Evolutionary conservation across 2,888 invertebrate species (phyloP), one percentile per base, ranked within the genome.

Genomic region (Encarsia formosa): DNA sequence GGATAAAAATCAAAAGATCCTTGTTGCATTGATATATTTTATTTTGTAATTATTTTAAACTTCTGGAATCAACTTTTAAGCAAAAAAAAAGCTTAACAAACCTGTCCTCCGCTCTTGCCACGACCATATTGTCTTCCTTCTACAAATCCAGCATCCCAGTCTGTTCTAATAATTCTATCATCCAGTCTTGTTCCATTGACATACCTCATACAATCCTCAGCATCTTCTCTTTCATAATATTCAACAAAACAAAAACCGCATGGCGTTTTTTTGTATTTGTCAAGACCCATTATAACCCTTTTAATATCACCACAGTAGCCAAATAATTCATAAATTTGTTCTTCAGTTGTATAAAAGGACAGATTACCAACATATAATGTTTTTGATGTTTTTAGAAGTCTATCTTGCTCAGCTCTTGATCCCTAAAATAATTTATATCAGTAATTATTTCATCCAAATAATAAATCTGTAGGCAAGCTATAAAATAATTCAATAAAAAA

Each of bases 191-290:
- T 98, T 1, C 96, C 96, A 78, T 98, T 98, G 29, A 99, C 83
- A 71, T 91, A 99, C 62, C 95, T 82, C 84, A 91, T 86, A 71
- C 89, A 86, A 61, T 84, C 79, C 71, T 91, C 91, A 3, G 88
- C 83, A 73, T 91, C 90, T 1, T 65, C 64, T 63, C 91, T 79
- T 18, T 75, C 76, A 67, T 91, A 91, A 75, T 89, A 99, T 79
- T 99, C 99, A 2, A 99, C 87, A 76, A 99, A 99, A 74, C 98
- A 99, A 75, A 99, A 99, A 2, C 99, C 99, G 77, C 99, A 99
- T 0, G 99, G 99, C 1, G 98, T 99, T 75, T 97, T 98, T 68
- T 91, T 93, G 71, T 91, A 92, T 71, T 97, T 93, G 73, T 99
- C 98, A 60, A 99, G 77, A 0, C 99, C 99, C 97, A 99, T 98